Evolutionary conservation across 2,797 vertebrate species (phyloP).

Genomic region (Tenualosa thibaudeaui): DNA sequence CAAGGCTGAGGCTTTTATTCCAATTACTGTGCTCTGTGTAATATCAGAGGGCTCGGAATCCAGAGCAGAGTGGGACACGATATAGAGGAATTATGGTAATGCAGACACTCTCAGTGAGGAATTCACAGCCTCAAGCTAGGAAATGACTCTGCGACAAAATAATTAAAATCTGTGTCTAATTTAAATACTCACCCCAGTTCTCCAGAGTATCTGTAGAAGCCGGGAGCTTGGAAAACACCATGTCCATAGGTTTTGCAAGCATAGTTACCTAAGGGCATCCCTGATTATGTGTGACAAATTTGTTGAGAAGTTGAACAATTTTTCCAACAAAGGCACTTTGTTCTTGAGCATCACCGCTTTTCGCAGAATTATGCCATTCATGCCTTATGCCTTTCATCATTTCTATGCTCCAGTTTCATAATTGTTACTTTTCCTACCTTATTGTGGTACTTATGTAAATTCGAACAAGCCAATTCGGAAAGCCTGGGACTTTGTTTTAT

Average conservation of each 20-base stretch:
- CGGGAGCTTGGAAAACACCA: constrained; percentile 61
- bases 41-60: constrained; percentile 48
- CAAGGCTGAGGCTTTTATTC: constrained; percentile 64
- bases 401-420: neutral
- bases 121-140: constrained; percentile 60
- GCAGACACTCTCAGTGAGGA: constrained; percentile 65
- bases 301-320: constrained; percentile 33
- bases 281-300: constrained; percentile 47
- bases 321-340: neutral
- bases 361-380: neutral
- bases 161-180: constrained; percentile 77
- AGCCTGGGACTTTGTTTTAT: neutral
- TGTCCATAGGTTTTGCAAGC: constrained; percentile 65
- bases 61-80: constrained; percentile 43
- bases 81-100: constrained; percentile 64
- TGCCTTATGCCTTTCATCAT: neutral
- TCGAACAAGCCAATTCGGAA: neutral
- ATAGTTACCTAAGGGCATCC: constrained; percentile 49
- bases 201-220: constrained; percentile 60
- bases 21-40: constrained; percentile 53
- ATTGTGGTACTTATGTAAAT: neutral
- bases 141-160: constrained; percentile 73
- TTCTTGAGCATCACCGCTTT: neutral
- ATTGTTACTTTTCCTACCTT: neutral
- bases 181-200: constrained; percentile 63